These are phyloP conservation scores for Caenorhabditis angaria DNA, from an alignment of 2,888 invertebrate genomes.

Conservation along the genomic window DNA sequence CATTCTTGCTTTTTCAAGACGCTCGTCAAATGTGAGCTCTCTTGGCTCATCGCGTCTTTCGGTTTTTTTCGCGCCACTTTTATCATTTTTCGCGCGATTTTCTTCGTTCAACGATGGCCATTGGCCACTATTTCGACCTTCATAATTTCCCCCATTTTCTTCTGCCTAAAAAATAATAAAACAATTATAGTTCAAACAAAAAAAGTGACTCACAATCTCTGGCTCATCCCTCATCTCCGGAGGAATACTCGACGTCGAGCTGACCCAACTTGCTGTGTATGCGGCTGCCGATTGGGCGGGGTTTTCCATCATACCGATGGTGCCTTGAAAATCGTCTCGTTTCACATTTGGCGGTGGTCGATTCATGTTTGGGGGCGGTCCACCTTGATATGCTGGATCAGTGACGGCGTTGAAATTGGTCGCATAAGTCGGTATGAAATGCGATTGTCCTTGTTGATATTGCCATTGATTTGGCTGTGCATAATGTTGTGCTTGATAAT, in stretches of 20 bases:
- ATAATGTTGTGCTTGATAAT: not conserved
- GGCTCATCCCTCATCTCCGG: conserved; percentile 63
- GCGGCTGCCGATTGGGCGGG: conserved; percentile 50
- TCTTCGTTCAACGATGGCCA: conserved; percentile 6
- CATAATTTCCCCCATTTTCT: conserved; percentile 3
- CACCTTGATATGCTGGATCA: conserved; percentile 28
- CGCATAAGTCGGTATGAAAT: conserved; percentile 33
- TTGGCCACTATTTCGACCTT: not conserved
- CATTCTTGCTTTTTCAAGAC: conserved; percentile 50
- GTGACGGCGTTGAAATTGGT: conserved; percentile 32
- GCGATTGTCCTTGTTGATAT: conserved; percentile 11
- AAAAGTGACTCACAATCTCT: conserved; percentile 29
- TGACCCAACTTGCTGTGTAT: conserved; percentile 68
- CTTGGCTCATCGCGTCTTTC: conserved; percentile 29
- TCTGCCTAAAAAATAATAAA: conserved; percentile 6
- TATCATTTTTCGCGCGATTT: conserved; percentile 6
- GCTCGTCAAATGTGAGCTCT: conserved; percentile 58
- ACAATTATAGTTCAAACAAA: not conserved
- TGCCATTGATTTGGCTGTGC: conserved; percentile 17
- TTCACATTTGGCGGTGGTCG: conserved; percentile 13
- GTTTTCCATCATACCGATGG: conserved; percentile 42
- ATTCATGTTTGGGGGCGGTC: conserved; percentile 24
- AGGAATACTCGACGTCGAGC: conserved; percentile 63
- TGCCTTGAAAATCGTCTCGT: conserved; percentile 27
- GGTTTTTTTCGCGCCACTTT: conserved; percentile 18